Evolutionary conservation across 92 coral and sea anemone species (phyloP), one percentile per base, ranked within the genome.

Genomic region (Paragorgia papillata): DNA sequence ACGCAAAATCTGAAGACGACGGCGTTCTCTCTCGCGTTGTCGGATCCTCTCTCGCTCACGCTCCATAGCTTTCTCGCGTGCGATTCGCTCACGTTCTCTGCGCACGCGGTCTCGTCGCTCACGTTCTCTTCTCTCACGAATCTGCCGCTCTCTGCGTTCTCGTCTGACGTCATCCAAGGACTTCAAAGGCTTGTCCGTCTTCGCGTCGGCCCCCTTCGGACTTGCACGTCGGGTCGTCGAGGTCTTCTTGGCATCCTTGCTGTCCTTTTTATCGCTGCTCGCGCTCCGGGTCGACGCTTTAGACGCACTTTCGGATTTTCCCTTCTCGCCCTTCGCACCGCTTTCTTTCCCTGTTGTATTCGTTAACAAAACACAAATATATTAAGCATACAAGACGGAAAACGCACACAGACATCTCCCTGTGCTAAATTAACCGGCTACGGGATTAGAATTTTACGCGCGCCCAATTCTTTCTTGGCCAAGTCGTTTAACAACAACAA

Each of bases 41-140:
- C 97, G 89, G 57, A 88, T 89, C 46, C 98, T 82, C 53, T 88
- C 98, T 39, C 98, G 98, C 58, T 87, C 95, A 27, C 97, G 88
- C 63, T 82, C 96, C 55, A 88, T 79, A 32, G 85, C 92, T 59
- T 88, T 87, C 80, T 94, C 98, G 37, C 95, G 98, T 28, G 88
- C 93, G 62, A 94, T 82, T 34, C 98, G 92, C 33, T 90, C 97
- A n/a, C 97, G 93, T 80, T 94, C 98, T 9, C 98, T 89, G 32
- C 89, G 89, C 25, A 94, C 60, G 76, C 98, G 87, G 25, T 86
- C 90, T 21, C 89, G 89, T 51, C 98, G 83, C 74, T 94, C 98
- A 1, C 91, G 90, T 69, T 94, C 98, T 32, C 98, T 92, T 25
- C 88, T 86, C 46, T 88, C 90, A 40, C 98, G 85, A 84, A 94